Conservation (phyloP, 1,140 invertebrate genomes). For the Drosophila paulistorum region DNA sequence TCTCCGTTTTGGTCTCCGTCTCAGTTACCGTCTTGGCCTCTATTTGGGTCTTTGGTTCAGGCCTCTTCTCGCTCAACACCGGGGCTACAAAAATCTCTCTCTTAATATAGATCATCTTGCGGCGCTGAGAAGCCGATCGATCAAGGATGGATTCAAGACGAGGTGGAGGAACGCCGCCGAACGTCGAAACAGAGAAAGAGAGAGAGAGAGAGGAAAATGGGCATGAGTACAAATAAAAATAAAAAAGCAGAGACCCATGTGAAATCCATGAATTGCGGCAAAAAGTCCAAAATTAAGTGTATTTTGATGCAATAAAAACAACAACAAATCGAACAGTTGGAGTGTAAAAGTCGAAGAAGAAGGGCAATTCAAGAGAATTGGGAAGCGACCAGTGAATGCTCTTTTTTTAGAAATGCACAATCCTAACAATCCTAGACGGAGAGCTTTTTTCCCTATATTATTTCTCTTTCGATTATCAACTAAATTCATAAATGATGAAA, state of each 20-base stretch:
- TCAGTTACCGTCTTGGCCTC: not conserved
- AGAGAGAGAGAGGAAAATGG: constrained; percentile 3
- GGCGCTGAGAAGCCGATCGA: constrained; percentile 74
- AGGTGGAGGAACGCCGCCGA: not conserved
- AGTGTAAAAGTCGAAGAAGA: not conserved
- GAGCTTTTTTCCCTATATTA: too few species aligned
- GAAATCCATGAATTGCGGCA: constrained; percentile 77
- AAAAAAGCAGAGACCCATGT: constrained; percentile 47
- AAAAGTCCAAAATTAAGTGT: constrained; percentile 77
- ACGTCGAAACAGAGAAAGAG: too few species aligned
- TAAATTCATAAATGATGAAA: too few species aligned
- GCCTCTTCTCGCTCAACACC: not conserved
- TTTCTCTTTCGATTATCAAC: too few species aligned
- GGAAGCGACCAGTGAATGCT: not conserved
- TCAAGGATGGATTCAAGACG: constrained; percentile 29
- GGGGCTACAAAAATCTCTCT: constrained; percentile 68
- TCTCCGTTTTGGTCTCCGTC: not conserved
- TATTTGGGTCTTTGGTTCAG: not conserved
- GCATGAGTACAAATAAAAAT: constrained; percentile 7
- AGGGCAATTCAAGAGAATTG: not conserved
- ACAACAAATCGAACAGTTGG: constrained; percentile 21
- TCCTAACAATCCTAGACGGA: too few species aligned
- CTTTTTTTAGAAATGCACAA: not conserved
- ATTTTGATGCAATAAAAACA: constrained; percentile 75
- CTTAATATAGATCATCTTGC: constrained; percentile 80